phyloP scores from a whole-genome alignment of 2,888 invertebrate species.

The Dexiosoma caninum region DNA sequence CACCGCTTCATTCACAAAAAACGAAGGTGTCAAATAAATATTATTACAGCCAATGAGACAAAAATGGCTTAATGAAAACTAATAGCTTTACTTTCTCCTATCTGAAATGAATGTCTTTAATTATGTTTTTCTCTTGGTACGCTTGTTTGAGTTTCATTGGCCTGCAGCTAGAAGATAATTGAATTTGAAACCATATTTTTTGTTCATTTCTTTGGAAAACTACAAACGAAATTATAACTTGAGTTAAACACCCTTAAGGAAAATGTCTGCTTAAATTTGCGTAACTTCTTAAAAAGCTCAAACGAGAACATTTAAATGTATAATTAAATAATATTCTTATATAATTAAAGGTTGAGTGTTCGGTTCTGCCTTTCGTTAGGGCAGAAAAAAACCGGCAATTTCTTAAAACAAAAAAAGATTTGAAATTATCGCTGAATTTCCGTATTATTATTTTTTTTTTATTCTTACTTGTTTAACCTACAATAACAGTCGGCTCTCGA shows the following conservation, averaged over 20 bases:
- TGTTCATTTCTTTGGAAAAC: not conserved
- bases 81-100: conserved; percentile 29
- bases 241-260: not conserved
- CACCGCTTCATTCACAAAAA: too few relatives aligned
- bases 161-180: conserved; percentile 36
- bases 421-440: too few relatives aligned
- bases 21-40: too few relatives aligned
- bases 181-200: conserved; percentile 4
- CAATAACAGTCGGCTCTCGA: too few relatives aligned
- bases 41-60: conserved; percentile 5
- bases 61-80: not conserved
- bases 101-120: conserved; percentile 1
- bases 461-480: too few relatives aligned
- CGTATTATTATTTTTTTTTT: too few relatives aligned
- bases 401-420: too few relatives aligned
- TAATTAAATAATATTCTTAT: conserved; percentile 1
- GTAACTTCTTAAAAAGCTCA: not conserved
- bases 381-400: too few relatives aligned
- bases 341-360: conserved; percentile 6
- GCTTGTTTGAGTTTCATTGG: not conserved
- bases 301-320: conserved; percentile 5
- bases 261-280: not conserved
- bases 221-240: not conserved
- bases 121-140: not conserved
- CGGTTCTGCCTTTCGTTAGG: too few relatives aligned